phyloP scores from a whole-genome alignment of 2,797 vertebrate genomes.

The Spea hammondii region DNA sequence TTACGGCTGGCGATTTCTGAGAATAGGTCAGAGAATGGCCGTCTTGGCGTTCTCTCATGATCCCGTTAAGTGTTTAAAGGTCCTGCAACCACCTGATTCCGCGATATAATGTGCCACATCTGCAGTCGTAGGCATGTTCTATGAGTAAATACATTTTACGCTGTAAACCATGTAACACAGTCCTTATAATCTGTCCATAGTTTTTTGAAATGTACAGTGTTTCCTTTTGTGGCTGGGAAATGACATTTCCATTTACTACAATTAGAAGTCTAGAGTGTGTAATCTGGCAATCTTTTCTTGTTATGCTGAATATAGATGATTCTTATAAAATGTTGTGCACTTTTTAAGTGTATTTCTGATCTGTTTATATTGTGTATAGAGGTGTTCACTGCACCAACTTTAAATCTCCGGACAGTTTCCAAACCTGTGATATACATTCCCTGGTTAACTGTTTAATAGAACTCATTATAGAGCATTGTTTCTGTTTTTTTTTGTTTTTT shows the following conservation, averaged over 20 bases:
- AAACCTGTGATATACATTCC: slow-evolving; percentile 60
- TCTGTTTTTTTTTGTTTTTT: slow-evolving; percentile 12
- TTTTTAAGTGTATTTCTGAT: slow-evolving; percentile 84
- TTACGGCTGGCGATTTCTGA: slow-evolving; percentile 18
- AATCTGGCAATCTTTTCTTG: slow-evolving; percentile 71
- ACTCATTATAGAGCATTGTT: slow-evolving; percentile 22
- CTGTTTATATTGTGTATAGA: slow-evolving; percentile 77
- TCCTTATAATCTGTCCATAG: slow-evolving; percentile 68
- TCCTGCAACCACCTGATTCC: not conserved
- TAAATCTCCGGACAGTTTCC: slow-evolving; percentile 67
- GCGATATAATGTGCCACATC: slow-evolving; percentile 58
- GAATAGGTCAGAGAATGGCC: slow-evolving; percentile 32
- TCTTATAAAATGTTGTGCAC: slow-evolving; percentile 86
- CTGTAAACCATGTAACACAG: slow-evolving; percentile 59
- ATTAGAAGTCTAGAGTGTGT: slow-evolving; percentile 62
- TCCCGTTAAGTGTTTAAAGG: slow-evolving; percentile 25
- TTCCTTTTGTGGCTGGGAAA: slow-evolving; percentile 66
- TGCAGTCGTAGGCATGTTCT: slow-evolving; percentile 65
- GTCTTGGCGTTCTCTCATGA: not conserved
- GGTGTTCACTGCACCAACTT: slow-evolving; percentile 72
- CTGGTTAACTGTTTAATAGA: slow-evolving; percentile 31
- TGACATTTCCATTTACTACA: slow-evolving; percentile 69
- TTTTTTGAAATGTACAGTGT: slow-evolving; percentile 51
- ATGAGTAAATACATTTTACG: slow-evolving; percentile 64
- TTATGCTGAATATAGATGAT: slow-evolving; percentile 73